Conservation (phyloP, 2,888 invertebrate genomes). For the Eueremaeus valkanovi region DNA sequence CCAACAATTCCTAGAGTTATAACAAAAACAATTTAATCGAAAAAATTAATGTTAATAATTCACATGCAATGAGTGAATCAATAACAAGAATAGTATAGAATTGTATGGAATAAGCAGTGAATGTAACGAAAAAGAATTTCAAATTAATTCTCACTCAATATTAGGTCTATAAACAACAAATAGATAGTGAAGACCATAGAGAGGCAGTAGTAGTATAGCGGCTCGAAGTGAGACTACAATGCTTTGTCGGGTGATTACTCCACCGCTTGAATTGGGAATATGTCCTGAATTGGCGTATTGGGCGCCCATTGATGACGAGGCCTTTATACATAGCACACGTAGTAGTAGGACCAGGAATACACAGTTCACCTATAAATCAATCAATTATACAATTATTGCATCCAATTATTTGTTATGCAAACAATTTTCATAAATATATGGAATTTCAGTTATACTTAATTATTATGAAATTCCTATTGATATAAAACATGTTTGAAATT, state of each 20-base stretch:
- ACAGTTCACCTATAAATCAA: conserved; percentile 35
- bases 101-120: no score
- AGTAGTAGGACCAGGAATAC: conserved; percentile 32
- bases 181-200: conserved; percentile 43
- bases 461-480: no score
- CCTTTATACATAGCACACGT: conserved; percentile 36
- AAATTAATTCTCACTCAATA: conserved; percentile 37
- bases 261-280: background rate
- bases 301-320: conserved; percentile 24
- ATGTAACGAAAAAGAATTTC: background rate
- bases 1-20: conserved; percentile 42
- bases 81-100: no score
- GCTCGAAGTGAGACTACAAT: conserved; percentile 42
- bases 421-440: no score
- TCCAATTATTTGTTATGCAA: no score
- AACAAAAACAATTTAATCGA: background rate
- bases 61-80: no score
- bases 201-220: conserved; percentile 40
- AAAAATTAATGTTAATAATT: background rate
- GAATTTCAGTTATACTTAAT: no score
- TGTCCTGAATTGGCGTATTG: background rate
- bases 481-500: no score
- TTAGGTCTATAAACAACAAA: conserved; percentile 42
- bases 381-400: no score
- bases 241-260: conserved; percentile 37